phyloP scores from a whole-genome alignment of 2,113 vertebrate genomes.

The Oryzias javanicus region DNA sequence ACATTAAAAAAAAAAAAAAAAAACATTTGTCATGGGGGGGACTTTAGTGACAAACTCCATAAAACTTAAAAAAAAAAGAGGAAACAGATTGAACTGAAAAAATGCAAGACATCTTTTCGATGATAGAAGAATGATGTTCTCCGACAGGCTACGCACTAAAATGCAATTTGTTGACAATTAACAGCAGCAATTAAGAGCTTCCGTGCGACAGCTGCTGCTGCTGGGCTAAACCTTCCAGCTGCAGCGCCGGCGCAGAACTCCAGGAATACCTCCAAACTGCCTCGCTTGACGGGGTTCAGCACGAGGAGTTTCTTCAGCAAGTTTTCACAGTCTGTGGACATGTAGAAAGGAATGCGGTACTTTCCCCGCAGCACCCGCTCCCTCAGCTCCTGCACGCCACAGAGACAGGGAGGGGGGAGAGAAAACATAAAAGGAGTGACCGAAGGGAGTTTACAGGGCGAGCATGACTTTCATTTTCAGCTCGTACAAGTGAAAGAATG shows the following conservation, averaged over 20 bases:
- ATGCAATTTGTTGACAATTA: neutral
- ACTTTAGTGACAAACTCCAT: neutral
- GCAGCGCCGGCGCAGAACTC: neutral
- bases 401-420: neutral
- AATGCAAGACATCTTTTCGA: neutral
- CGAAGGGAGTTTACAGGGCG: neutral
- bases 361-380: conserved; percentile 94
- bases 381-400: conserved; percentile 84
- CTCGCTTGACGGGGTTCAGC: conserved; percentile 92
- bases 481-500: no score
- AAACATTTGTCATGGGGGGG: no score
- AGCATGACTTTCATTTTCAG: neutral
- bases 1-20: no score
- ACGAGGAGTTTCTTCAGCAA: conserved; percentile 95
- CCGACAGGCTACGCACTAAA: neutral
- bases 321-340: conserved; percentile 99
- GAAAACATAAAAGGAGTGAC: neutral
- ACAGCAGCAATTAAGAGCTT: neutral
- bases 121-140: neutral
- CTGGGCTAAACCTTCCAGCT: no score
- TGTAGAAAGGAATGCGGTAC: conserved; percentile 98
- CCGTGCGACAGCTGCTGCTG: neutral
- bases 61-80: conserved; percentile 5
- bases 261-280: conserved; percentile 88
- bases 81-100: neutral